Conservation (phyloP, 2,113 vertebrate genomes). For the Gambusia holbrooki region DNA sequence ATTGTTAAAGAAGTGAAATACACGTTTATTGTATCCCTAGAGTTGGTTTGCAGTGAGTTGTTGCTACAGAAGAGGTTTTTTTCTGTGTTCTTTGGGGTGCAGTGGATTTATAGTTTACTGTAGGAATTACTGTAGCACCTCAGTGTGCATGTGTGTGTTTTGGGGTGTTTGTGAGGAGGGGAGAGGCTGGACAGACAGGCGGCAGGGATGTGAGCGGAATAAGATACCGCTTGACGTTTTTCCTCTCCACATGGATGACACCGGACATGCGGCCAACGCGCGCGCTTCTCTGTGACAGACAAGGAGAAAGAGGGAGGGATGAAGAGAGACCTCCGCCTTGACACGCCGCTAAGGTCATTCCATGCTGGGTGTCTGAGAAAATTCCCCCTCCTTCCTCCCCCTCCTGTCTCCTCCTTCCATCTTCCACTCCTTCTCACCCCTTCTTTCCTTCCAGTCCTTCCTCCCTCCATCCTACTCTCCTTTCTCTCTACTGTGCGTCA, state of each 20-base stretch:
- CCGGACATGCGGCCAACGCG: slow-evolving; percentile 10
- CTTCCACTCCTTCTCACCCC: background rate
- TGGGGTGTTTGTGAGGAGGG: slow-evolving; percentile 23
- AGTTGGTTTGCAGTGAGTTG: slow-evolving; percentile 24
- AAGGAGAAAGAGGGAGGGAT: slow-evolving; percentile 5
- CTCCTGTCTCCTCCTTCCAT: background rate
- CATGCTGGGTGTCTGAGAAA: slow-evolving; percentile 55
- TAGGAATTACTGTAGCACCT: slow-evolving; percentile 13
- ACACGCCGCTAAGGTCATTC: slow-evolving; percentile 70
- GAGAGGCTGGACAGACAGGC: slow-evolving; percentile 48
- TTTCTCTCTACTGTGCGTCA: slow-evolving; percentile 60
- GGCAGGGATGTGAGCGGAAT: slow-evolving; percentile 56
- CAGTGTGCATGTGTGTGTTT: background rate
- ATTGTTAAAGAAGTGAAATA: background rate
- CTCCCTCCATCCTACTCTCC: slow-evolving; percentile 22
- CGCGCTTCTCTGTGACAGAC: slow-evolving; percentile 13
- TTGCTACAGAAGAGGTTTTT: background rate
- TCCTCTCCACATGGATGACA: slow-evolving; percentile 58
- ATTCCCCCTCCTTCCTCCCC: slow-evolving; percentile 6
- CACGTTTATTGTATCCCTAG: background rate
- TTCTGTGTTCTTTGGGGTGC: background rate
- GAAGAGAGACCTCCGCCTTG: slow-evolving; percentile 48
- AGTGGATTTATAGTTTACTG: slow-evolving; percentile 32
- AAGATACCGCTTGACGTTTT: slow-evolving; percentile 44
- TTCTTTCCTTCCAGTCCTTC: background rate